Evolutionary conservation across 2,888 invertebrate species (phyloP), one percentile per base, ranked within the genome.

Genomic region (Myopa testacea): DNA sequence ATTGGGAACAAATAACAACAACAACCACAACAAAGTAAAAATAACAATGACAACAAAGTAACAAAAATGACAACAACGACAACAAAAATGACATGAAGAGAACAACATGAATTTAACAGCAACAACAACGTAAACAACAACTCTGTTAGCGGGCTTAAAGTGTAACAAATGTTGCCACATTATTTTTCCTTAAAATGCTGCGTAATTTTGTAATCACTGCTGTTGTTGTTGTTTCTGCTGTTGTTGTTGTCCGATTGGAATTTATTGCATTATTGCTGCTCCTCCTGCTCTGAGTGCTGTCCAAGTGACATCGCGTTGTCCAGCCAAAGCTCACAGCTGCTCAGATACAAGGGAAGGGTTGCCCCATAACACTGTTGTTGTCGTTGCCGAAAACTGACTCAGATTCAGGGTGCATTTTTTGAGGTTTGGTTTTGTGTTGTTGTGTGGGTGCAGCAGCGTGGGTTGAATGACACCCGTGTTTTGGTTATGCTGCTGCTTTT

Each of bases 101-200:
- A 26, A 26, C 26, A 26, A 1, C 2, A 26, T 26, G 26, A 1
- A 1, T 69, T n/a, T 70, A 69, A 40, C 76, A 63, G 72, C 72
- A 71, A 63, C 85, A 85, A 84, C 85, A 84, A 83, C 84, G 84
- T 84, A 84, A 84, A 84, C 86, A 84, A 52, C 55, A 16, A 19
- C 6, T 16, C 81, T 84, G 86, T 84, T 85, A 85, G 84, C 86
- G 37, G 50, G 50, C 50, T 50, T n/a, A 55, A 16, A 55, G 4
- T 16, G 16, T 6, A 55, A 55, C 10, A 55, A 16, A 55, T 55
- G 55, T 55, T 55, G 55, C 55, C 55, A 55, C 55, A 55, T 10
- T n/a, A 16, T 55, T 55, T 10, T 12, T 55, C 14, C 55, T n/a
- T 3, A 14, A 10, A 55, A 55, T 16, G 55, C 55, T 55, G 55